Percentiles rank a stretch among this genome's conserved stretches.
These are phyloP conservation scores for Altica lythri DNA, from an alignment of 2,888 invertebrate genomes.

Conservation along the genomic window DNA sequence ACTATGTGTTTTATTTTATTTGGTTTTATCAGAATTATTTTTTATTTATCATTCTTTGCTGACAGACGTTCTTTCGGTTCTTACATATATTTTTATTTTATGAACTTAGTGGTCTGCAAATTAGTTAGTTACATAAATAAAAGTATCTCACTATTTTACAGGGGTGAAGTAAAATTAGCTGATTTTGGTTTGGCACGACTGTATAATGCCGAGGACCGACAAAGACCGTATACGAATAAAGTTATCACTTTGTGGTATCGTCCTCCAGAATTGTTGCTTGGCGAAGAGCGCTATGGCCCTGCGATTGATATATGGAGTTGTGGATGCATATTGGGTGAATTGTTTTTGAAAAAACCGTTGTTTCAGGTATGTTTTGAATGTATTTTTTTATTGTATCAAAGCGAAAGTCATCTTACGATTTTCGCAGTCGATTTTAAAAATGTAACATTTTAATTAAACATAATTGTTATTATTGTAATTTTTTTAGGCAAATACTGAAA, in stretches of 20 bases:
- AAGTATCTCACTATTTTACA: no score
- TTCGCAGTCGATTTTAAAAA: background rate
- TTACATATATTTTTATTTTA: no score
- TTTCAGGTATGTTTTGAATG: conserved; percentile 73
- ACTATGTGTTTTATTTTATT: no score
- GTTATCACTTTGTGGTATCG: conserved; percentile 99
- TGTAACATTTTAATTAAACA: background rate
- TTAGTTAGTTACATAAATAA: no score
- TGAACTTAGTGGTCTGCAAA: no score
- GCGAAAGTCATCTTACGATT: background rate
- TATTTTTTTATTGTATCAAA: conserved; percentile 1
- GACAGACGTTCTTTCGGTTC: no score
- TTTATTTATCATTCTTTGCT: no score
- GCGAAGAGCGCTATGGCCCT: conserved; percentile 96
- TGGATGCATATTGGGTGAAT: conserved; percentile 97
- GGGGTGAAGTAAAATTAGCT: conserved; percentile 98
- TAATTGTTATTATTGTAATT: conserved; percentile 12
- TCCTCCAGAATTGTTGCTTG: conserved; percentile 94
- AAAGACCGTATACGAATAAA: conserved; percentile 97
- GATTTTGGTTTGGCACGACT: conserved; percentile 97
- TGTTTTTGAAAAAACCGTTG: conserved; percentile 93
- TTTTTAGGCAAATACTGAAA: conserved; percentile 83
- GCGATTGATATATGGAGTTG: conserved; percentile 99
- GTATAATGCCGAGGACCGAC: conserved; percentile 93
- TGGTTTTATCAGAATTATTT: no score